Percentiles rank a stretch among this genome's conserved stretches.
Conservation (phyloP, 2,888 invertebrate species). For the Saturnia pavonia region DNA sequence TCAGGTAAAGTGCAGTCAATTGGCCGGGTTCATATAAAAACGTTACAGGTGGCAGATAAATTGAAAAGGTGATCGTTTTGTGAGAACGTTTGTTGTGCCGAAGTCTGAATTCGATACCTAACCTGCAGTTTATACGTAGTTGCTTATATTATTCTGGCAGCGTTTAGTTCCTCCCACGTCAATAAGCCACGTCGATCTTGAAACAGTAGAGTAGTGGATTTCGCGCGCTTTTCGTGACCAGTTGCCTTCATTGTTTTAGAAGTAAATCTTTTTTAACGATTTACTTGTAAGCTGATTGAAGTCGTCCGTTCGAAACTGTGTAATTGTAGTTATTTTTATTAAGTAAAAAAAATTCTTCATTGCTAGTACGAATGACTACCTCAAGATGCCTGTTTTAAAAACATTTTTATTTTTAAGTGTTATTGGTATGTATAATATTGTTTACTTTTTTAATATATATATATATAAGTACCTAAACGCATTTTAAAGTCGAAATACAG, state of each 20-base stretch:
- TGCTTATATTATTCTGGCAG: conserved; percentile 47
- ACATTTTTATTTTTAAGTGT: conserved; percentile 45
- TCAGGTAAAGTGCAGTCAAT: not conserved
- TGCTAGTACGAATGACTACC: conserved; percentile 35
- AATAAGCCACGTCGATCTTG: conserved; percentile 39
- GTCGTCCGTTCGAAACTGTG: conserved; percentile 1
- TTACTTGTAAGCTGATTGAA: conserved; percentile 11
- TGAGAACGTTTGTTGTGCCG: not conserved
- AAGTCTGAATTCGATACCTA: conserved; percentile 9
- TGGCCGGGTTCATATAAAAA: not conserved
- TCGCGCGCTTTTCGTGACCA: conserved; percentile 65
- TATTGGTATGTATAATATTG: conserved; percentile 48
- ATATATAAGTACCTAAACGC: not conserved
- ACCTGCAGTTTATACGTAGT: conserved; percentile 10
- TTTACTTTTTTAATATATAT: conserved; percentile 25
- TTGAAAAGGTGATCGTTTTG: conserved; percentile 1
- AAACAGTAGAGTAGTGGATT: conserved; percentile 52
- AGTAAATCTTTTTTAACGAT: no score
- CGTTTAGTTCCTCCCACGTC: conserved; percentile 51
- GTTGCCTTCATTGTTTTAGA: conserved; percentile 43
- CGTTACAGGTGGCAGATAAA: not conserved
- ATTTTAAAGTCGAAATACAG: not conserved
- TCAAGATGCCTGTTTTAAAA: conserved; percentile 52
- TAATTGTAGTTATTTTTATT: conserved; percentile 5
- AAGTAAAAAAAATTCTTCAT: not conserved